Evolutionary conservation across 2,888 invertebrate species (phyloP).

Genomic region (Brachypterus glaber): DNA sequence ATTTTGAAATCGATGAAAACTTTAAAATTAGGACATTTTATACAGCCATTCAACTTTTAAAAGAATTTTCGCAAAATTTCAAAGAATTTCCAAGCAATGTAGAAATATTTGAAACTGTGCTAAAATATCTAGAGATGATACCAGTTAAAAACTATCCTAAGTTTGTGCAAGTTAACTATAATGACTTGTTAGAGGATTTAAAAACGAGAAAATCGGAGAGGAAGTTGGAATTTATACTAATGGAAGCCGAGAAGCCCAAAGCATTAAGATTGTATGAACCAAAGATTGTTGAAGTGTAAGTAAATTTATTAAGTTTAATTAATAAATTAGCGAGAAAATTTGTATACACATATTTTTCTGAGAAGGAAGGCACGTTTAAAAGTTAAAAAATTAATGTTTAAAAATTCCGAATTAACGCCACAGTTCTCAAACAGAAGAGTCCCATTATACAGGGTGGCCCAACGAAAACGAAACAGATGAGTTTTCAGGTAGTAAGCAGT

Average conservation of each 20-base stretch:
- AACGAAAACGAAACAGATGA: too few relatives aligned
- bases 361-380: too few relatives aligned
- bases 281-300: slow-evolving; percentile 74
- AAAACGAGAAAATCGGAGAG: slow-evolving; percentile 45
- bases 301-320: slow-evolving; percentile 10
- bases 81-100: slow-evolving; percentile 33
- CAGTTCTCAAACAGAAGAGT: too few relatives aligned
- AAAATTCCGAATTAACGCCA: too few relatives aligned
- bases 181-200: slow-evolving; percentile 42
- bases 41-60: slow-evolving; percentile 47
- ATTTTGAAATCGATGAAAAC: slow-evolving; percentile 43
- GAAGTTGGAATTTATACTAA: slow-evolving; percentile 47
- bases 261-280: slow-evolving; percentile 79
- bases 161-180: slow-evolving; percentile 43
- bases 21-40: slow-evolving; percentile 56
- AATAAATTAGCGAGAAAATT: too few relatives aligned
- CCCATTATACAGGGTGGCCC: too few relatives aligned
- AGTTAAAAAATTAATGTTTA: too few relatives aligned
- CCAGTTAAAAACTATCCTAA: slow-evolving; percentile 54
- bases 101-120: slow-evolving; percentile 46
- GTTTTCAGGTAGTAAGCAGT: too few relatives aligned
- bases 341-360: too few relatives aligned
- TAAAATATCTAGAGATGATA: slow-evolving; percentile 48
- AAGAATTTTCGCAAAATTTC: slow-evolving; percentile 49
- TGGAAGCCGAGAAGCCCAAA: slow-evolving; percentile 65